Conservation (phyloP, 2,113 vertebrate genomes). For the Thryonomys swinderianus region DNA sequence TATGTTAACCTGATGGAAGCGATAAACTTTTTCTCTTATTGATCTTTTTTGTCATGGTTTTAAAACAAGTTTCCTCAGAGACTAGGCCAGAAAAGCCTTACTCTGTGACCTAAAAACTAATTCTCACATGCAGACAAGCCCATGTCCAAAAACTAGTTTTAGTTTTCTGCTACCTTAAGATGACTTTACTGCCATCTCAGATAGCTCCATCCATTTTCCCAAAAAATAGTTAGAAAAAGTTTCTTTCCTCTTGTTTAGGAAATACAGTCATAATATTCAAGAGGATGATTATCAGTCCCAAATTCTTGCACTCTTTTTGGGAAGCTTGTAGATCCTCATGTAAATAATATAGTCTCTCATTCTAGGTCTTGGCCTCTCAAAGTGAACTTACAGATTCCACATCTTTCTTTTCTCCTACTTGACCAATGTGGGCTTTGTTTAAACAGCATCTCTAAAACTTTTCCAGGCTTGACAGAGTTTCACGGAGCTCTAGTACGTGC, state of each 20-base stretch:
- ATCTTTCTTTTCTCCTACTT: not conserved
- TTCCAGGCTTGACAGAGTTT: not conserved
- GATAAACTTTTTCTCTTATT: not conserved
- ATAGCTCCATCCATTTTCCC: not conserved
- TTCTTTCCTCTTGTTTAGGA: constrained; percentile 20
- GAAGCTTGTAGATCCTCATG: not conserved
- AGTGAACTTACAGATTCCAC: not conserved
- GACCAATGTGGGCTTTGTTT: not conserved
- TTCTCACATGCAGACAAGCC: not conserved
- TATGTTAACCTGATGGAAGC: not conserved
- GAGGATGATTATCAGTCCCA: not conserved
- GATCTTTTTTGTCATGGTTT: constrained; percentile 17
- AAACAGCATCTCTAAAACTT: not conserved
- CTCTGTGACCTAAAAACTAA: constrained; percentile 7
- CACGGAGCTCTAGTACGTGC: not conserved
- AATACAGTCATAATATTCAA: not conserved
- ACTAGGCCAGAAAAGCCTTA: constrained; percentile 19
- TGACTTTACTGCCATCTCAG: not conserved
- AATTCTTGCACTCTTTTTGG: not conserved
- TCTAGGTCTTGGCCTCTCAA: constrained; percentile 8
- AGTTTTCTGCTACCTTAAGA: constrained; percentile 9
- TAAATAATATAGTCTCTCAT: not conserved
- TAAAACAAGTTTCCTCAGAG: constrained; percentile 42
- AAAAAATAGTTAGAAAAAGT: not conserved
- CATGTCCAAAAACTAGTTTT: not conserved